Base-by-base conservation (phyloP, 2,797 vertebrate species). In the Trichosurus vulpecula region DNA sequence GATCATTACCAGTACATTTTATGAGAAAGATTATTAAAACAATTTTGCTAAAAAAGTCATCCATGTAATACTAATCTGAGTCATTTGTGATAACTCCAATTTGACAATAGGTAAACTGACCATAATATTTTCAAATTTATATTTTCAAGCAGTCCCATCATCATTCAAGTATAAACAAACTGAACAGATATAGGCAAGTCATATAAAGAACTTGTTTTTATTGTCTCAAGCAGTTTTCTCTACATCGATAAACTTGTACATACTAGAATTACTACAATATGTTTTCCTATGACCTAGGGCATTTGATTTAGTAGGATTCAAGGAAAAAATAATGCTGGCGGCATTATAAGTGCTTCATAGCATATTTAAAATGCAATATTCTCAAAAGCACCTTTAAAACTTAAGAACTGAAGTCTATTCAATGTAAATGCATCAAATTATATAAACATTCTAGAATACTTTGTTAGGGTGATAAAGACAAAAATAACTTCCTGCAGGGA, bases 21-120 rank as follows among this genome's bases (percentile, higher is more conserved):
- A 92, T 96, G 92, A 91, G 90, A 93, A 95, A 95, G 95, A 74
- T 11, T 90, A 92, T 96, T 91, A 92, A 91, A 94, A 95, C 93
- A 96, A 92, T 19, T 91, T 93, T 93, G 4, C 58, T 52, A 91
- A 91, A 57, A 57, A 92, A 96, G 35, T 47, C 41, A 41, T 54
- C n/a, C 92, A n/a, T 74, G 30, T 29, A 96, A 92, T 91, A 81
- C 92, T 87, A 41, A 89, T 57, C 52, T 16, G n/a, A 95, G 0
- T 61, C 52, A 61, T 91, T 91, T 57, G 66, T 89, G 52, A 61
- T 6, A 66, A 81, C 30, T 93, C 35, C 8, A 14, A 10, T 47
- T 92, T 90, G 89, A 52, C 61, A 89, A 1, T 74, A 92, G 51
- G 4, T 93, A 93, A 93, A 90, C 52, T 66, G 8, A 13, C 90